A percentile compares a stretch with the other conserved stretches of the same genome.
Evolutionary conservation across 2,797 vertebrate species (phyloP).

Genomic region (Enteromius paludinosus): DNA sequence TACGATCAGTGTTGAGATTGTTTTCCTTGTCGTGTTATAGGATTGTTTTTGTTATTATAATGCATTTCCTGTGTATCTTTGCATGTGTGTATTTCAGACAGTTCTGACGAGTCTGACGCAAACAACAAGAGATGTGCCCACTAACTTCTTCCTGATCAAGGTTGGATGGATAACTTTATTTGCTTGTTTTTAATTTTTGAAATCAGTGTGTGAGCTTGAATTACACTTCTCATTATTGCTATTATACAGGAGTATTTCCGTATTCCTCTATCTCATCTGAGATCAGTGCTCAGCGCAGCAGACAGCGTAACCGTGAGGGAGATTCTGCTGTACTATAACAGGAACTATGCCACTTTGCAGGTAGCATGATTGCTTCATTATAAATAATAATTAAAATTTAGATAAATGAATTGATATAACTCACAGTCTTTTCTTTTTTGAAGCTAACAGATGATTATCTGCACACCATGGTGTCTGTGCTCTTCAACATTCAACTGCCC

Average conservation of each 20-base stretch:
- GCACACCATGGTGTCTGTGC: constrained; percentile 74
- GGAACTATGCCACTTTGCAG: constrained; percentile 70
- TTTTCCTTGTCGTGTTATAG: constrained; percentile 18
- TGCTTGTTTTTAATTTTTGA: background rate
- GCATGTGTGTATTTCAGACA: constrained; percentile 65
- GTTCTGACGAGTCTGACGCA: constrained; percentile 77
- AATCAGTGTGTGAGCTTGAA: background rate
- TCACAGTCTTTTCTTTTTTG: constrained; percentile 8
- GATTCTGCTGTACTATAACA: constrained; percentile 75
- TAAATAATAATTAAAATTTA: background rate
- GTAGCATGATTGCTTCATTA: constrained; percentile 56
- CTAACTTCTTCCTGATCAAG: constrained; percentile 71
- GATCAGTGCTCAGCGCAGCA: constrained; percentile 68
- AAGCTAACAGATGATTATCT: constrained; percentile 74
- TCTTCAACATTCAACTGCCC: constrained; percentile 73
- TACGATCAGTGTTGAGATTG: constrained; percentile 26
- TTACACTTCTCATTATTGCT: constrained; percentile 15
- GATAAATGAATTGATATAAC: background rate
- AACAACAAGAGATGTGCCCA: constrained; percentile 67
- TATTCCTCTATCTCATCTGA: constrained; percentile 69
- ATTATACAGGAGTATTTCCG: constrained; percentile 79
- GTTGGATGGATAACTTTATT: constrained; percentile 59
- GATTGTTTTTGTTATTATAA: background rate
- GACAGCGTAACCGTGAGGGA: constrained; percentile 71
- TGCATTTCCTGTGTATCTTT: constrained; percentile 36